A percentile compares a stretch with the other conserved stretches of the same genome.
Evolutionary conservation across 1,140 invertebrate species (phyloP).

Genomic region (Bombus difficillimus): DNA sequence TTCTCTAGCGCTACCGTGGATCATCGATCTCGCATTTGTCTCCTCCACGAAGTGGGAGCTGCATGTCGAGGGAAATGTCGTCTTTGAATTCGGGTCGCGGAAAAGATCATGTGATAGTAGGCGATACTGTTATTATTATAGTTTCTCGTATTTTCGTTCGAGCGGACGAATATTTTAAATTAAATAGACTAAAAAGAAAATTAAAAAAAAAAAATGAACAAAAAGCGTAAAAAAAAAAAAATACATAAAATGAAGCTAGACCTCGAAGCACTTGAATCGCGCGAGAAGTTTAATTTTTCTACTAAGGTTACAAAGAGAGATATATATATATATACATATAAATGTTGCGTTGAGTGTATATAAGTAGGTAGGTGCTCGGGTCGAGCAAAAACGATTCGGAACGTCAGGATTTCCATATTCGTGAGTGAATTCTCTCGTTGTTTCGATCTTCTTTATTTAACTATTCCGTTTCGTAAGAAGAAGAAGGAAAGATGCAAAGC

Average conservation of each 20-base stretch:
- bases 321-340: conserved; percentile 35
- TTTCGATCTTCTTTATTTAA: conserved; percentile 20
- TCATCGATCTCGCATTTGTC: not conserved
- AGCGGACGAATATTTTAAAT: conserved; percentile 6
- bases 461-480: not conserved
- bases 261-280: conserved; percentile 53
- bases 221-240: not conserved
- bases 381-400: conserved; percentile 9
- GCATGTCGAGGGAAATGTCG: not conserved
- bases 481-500: not conserved
- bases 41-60: no score
- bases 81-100: conserved; percentile 8
- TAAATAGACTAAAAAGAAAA: not conserved
- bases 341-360: conserved; percentile 26
- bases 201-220: not conserved
- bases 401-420: not conserved
- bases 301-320: conserved; percentile 51
- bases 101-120: conserved; percentile 51
- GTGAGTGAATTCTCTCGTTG: conserved; percentile 1
- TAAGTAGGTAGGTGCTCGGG: conserved; percentile 17
- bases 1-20: conserved; percentile 13
- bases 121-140: conserved; percentile 42
- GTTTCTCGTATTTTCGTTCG: conserved; percentile 26
- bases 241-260: not conserved
- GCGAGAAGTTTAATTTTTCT: conserved; percentile 67